Evolutionary conservation across 2,113 vertebrate species (phyloP).

Genomic region (Hymenochirus boettgeri): DNA sequence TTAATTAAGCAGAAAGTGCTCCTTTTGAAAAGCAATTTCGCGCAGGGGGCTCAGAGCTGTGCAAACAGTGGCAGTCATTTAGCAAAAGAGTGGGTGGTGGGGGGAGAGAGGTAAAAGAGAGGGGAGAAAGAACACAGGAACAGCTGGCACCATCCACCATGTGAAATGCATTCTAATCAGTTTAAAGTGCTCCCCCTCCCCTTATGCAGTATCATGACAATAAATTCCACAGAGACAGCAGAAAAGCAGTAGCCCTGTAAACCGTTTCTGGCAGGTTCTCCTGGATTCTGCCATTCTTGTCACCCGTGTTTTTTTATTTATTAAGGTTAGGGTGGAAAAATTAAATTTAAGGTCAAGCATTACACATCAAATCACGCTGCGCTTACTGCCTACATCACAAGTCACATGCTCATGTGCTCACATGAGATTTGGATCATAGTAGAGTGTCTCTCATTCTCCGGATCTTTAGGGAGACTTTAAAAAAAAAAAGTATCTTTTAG

Average conservation of each 20-base stretch:
- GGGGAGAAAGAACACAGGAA: conserved; percentile 72
- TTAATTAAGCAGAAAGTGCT: conserved; percentile 81
- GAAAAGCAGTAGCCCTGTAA: not conserved
- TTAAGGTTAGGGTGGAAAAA: not conserved
- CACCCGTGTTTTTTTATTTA: not conserved
- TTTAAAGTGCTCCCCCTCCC: conserved; percentile 66
- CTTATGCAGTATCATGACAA: conserved; percentile 47
- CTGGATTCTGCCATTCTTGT: conserved; percentile 1
- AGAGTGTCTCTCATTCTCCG: not conserved
- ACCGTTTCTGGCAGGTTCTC: conserved; percentile 1
- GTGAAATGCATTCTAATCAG: conserved; percentile 78
- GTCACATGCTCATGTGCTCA: not conserved
- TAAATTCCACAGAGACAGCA: conserved; percentile 50
- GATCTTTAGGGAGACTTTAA: not conserved
- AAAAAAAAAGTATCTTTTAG: too few relatives aligned
- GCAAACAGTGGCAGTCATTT: conserved; percentile 71
- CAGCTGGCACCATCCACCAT: conserved; percentile 80
- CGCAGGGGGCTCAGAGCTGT: conserved; percentile 71
- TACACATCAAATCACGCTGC: not conserved
- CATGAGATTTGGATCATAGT: not conserved
- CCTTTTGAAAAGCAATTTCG: conserved; percentile 85
- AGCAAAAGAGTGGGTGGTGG: conserved; percentile 18
- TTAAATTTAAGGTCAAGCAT: not conserved
- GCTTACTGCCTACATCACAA: conserved; percentile 8
- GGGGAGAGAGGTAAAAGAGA: not conserved